Evolutionary conservation across 2,113 vertebrate species (phyloP), one percentile per base, ranked within the genome.

Genomic region (Ranitomeya variabilis): DNA sequence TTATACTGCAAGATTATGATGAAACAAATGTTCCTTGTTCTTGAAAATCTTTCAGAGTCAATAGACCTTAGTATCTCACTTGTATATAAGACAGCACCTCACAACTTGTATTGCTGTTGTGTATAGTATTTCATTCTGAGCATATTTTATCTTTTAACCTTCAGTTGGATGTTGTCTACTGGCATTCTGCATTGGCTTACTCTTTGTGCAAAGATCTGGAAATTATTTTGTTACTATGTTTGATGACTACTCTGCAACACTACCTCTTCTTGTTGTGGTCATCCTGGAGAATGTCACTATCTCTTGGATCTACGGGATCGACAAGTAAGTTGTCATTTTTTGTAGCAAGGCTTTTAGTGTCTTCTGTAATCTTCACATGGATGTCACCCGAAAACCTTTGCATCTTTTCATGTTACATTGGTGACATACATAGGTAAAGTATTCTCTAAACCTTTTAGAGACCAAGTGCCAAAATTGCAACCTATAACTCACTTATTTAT

Each of bases 191-290:
- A 95, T 99, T 86, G 98, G 98, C 51, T 95, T 99, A 84, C 92
- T 98, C 81, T 99, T 99, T 88, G 98, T 99, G 73, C 98, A 99
- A 89, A 96, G 95, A 80, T 99, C 98, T 89, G 98, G 98, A 92
- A 99, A 98, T 94, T 99, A 99, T 93, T 99, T 96, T 82, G 98
- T 99, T 91, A 94, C 96, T 0, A 99, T 99, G 98, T 99, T 99
- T 90, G 98, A 99, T 90, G 98, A 99, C 92, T 99, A 99, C 92
- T 99, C 98, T 31, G 98, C 98, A 77, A 99, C 98, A 2, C 86
- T 99, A 90, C 98, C 98, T 12, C 93, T 99, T 89, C 96, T 99
- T 85, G 96, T 99, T 19, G 95, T 99, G 59, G 98, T 99, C 64
- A 92, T 97, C 85, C 94, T 99, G 95, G 98, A 99, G 92, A 99